Conservation (phyloP, 2,113 vertebrate genomes). For the Cinclus mexicanus region DNA sequence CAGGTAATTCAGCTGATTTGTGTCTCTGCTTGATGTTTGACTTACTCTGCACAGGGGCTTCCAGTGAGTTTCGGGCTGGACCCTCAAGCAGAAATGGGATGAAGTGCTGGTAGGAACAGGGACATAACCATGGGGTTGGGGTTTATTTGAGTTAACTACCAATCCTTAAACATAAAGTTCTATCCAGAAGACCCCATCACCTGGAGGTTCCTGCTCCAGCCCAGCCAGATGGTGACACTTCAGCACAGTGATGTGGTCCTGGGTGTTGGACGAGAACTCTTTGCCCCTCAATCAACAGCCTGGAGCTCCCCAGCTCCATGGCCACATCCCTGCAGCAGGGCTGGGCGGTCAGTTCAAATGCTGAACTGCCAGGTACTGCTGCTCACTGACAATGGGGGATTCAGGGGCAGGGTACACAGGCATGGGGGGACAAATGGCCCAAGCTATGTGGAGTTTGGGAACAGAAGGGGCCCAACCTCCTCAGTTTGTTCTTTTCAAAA, state of each 20-base stretch:
- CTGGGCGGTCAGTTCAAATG: background rate
- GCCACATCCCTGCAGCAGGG: background rate
- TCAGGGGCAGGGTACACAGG: background rate
- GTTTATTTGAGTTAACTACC: background rate
- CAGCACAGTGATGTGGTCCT: background rate
- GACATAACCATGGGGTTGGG: background rate
- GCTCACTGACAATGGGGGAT: fast-evolving
- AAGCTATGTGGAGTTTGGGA: background rate
- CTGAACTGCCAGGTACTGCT: background rate
- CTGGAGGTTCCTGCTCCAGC: background rate
- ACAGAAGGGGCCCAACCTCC: background rate
- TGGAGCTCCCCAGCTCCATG: background rate
- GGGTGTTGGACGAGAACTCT: background rate
- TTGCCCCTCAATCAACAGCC: background rate
- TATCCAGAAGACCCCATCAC: background rate
- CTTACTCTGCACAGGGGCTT: background rate
- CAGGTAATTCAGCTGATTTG: background rate
- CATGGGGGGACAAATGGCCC: background rate
- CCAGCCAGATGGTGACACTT: background rate
- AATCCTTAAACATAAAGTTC: background rate
- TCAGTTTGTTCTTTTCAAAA: background rate
- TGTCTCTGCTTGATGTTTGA: background rate
- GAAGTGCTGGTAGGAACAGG: background rate
- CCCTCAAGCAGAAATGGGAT: background rate
- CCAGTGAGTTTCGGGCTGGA: background rate